Percentiles rank a stretch among this genome's conserved stretches.
Conservation (phyloP, 2,888 invertebrate species). For the Lathronympha strigana region DNA sequence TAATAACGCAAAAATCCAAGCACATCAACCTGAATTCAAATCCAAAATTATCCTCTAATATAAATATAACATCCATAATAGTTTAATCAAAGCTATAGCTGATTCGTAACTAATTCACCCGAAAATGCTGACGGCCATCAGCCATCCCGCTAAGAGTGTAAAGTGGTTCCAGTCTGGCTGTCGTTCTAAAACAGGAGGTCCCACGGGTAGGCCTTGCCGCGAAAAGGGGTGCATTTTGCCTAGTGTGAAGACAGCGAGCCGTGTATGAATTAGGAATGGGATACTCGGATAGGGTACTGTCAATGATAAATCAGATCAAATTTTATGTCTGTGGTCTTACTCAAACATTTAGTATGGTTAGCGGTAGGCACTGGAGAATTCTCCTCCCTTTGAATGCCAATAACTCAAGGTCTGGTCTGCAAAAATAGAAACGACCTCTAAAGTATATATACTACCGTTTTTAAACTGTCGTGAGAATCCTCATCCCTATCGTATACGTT, state of each 20-base stretch:
- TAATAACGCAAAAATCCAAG: not conserved
- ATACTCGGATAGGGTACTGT: not conserved
- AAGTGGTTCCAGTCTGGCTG: slow-evolving; percentile 39
- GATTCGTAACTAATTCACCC: slow-evolving; percentile 26
- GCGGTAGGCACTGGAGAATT: no score
- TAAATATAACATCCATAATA: not conserved
- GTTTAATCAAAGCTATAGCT: slow-evolving; percentile 7
- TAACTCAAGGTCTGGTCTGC: no score
- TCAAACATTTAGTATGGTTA: no score
- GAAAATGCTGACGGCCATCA: slow-evolving; percentile 30
- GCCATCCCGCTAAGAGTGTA: slow-evolving; percentile 36
- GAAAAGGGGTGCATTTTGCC: slow-evolving; percentile 35
- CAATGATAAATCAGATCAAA: not conserved
- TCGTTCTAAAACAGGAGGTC: slow-evolving; percentile 30
- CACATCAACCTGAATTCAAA: not conserved
- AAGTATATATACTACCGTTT: no score
- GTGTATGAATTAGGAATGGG: slow-evolving; percentile 12
- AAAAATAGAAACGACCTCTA: no score
- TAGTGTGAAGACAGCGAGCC: slow-evolving; percentile 3
- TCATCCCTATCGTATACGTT: no score
- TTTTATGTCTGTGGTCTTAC: no score
- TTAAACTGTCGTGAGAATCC: no score
- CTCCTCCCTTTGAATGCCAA: no score
- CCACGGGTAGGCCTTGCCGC: slow-evolving; percentile 25
- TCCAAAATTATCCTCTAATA: not conserved